Evolutionary conservation across 1,140 invertebrate species (phyloP), one percentile per base, ranked within the genome.

Genomic region (Argopecten irradians): DNA sequence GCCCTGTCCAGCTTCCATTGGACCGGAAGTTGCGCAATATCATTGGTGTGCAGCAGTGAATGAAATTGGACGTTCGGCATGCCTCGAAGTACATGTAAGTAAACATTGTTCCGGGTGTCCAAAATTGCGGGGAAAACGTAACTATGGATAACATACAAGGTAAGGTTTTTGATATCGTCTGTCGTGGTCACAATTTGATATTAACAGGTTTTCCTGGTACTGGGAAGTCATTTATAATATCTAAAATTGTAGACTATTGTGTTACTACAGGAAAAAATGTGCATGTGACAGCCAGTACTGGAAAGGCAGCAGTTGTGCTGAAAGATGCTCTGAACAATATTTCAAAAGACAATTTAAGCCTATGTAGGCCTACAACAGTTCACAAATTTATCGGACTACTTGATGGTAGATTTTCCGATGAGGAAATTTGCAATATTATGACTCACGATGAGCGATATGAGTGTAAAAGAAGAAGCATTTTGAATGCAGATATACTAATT

Each of bases 371-470:
- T n/a, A 36, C 39, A 33, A 87, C 86, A 33, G 39, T 87, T 1
- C 86, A 87, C 33, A 87, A 83, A 41, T 83, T 87, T 83, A 8
- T 87, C 41, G 86, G 86, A 83, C 35, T 87, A 14, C 71, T 46
- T 11, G 86, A 87, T n/a, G 86, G 86, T 0, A 19, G 86, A 39
- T 87, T n/a, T 39, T 14, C 22, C 33, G 82, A 83, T 39, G 35
- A 82, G 28, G 35, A 87, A 87, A 3, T 87, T 16, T 55, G 43
- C 13, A 8, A 28, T 55, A 5, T 32, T 34, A n/a, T 86, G 13
- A n/a, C 14, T 16, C 22, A 87, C 36, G 43, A 88, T 86, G 84
- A 85, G 16, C 32, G 85, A 19, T 82, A 86, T 82, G 34, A 22
- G 41, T n/a, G 11, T 33, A 55, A 82, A 19, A 88, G 83, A 39